These are phyloP conservation scores for Erebia palarica DNA, from an alignment of 2,888 invertebrate species.

Conservation along the genomic window DNA sequence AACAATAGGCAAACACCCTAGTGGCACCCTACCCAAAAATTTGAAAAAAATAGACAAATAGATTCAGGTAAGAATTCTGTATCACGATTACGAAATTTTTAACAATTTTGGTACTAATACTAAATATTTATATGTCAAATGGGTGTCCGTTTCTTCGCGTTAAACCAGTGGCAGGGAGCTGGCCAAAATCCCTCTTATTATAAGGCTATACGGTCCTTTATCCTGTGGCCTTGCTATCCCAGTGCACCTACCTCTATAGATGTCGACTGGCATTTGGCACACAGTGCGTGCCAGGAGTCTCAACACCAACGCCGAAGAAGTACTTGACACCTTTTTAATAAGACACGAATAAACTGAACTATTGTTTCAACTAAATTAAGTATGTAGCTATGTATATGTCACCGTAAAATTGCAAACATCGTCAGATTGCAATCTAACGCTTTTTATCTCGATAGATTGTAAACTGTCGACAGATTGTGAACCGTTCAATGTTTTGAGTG, in stretches of 20 bases:
- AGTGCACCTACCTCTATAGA: slow-evolving; percentile 68
- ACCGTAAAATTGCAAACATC: too few relatives aligned
- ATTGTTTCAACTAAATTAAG: too few relatives aligned
- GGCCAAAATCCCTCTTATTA: slow-evolving; percentile 52
- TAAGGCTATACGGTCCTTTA: slow-evolving; percentile 35
- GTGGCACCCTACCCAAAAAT: slow-evolving; percentile 26
- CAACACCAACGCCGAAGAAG: slow-evolving; percentile 64
- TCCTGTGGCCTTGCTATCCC: slow-evolving; percentile 49
- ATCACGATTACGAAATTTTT: slow-evolving; percentile 64
- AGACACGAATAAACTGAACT: too few relatives aligned
- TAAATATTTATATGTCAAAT: not conserved
- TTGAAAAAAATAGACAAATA: slow-evolving; percentile 53
- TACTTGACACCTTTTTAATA: slow-evolving; percentile 67
- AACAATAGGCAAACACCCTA: slow-evolving; percentile 21
- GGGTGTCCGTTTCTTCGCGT: slow-evolving; percentile 77
- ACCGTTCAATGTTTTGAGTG: too few relatives aligned
- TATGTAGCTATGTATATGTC: too few relatives aligned
- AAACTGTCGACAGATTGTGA: too few relatives aligned
- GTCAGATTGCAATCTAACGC: too few relatives aligned
- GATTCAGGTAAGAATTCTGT: slow-evolving; percentile 61
- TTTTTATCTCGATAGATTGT: too few relatives aligned
- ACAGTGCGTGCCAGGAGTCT: slow-evolving; percentile 63
- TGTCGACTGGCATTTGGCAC: slow-evolving; percentile 64
- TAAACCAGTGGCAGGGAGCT: slow-evolving; percentile 66
- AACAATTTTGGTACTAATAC: slow-evolving; percentile 45